Evolutionary conservation across 2,113 vertebrate species (phyloP).

Genomic region (Trachemys scripta): DNA sequence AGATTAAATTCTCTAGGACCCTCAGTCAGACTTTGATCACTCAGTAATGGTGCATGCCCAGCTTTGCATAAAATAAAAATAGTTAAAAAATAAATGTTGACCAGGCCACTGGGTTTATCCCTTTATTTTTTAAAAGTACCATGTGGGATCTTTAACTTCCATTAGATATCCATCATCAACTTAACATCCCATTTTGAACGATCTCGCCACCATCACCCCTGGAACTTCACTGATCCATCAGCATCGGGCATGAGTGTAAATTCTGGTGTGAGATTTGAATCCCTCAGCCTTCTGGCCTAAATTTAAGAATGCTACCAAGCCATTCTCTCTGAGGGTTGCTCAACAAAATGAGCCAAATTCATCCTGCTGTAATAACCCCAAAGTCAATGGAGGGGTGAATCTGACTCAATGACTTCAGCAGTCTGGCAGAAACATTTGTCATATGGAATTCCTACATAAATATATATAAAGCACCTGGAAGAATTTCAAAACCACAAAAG

Average conservation of each 20-base stretch:
- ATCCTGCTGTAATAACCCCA: constrained; percentile 11
- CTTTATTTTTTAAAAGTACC: not conserved
- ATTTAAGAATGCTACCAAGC: not conserved
- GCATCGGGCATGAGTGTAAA: not conserved
- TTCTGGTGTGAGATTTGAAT: not conserved
- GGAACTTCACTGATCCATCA: constrained; percentile 6
- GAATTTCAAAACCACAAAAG: not conserved
- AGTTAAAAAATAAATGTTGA: not conserved
- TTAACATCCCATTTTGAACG: not conserved
- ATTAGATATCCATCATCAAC: not conserved
- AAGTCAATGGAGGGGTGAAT: not conserved
- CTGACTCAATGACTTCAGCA: not conserved
- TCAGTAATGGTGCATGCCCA: accelerated
- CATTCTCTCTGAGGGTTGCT: not conserved
- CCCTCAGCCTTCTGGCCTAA: not conserved
- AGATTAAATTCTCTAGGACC: not conserved
- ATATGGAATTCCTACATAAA: not conserved
- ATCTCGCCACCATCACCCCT: constrained; percentile 18
- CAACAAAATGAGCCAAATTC: constrained; percentile 1
- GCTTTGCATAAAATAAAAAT: not conserved
- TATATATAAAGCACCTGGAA: not conserved
- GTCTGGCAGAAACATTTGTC: not conserved
- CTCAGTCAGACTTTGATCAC: not conserved
- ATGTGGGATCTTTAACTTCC: not conserved
- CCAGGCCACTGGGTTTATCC: not conserved